Percentiles rank a stretch among this genome's conserved stretches.
phyloP scores from a whole-genome alignment of 2,888 invertebrate species.

The Drepana falcataria region DNA sequence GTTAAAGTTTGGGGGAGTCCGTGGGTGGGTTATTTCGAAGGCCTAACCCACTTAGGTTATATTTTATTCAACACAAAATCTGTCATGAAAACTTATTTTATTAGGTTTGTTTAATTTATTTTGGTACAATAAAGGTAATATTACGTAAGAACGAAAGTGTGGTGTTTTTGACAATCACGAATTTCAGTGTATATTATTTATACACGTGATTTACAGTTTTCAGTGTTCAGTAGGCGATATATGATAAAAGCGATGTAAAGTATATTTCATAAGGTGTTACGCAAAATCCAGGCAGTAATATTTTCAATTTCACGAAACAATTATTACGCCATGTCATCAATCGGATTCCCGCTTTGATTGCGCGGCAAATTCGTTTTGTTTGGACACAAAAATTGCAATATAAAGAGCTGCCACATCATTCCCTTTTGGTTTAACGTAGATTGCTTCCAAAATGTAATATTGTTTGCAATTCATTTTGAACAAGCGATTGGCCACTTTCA shows the following conservation, averaged over 20 bases:
- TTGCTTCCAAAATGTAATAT: conserved; percentile 77
- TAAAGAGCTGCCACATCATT: conserved; percentile 79
- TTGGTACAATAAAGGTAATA: neutral
- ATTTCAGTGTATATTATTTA: too few relatives aligned
- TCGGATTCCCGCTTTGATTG: conserved; percentile 78
- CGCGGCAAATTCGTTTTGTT: conserved; percentile 79
- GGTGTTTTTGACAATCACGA: neutral
- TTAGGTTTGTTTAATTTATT: neutral
- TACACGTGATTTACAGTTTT: too few relatives aligned
- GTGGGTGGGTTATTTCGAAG: neutral
- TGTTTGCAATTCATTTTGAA: conserved; percentile 76
- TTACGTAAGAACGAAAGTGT: too few relatives aligned
- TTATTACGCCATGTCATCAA: conserved; percentile 78
- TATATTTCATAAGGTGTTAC: conserved; percentile 56
- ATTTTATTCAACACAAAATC: neutral
- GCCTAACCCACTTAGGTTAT: neutral
- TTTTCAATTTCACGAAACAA: conserved; percentile 78
- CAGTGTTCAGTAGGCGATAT: too few relatives aligned
- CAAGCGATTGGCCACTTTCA: conserved; percentile 71
- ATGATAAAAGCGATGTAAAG: conserved; percentile 16
- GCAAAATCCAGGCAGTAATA: conserved; percentile 58
- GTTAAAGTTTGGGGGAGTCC: conserved; percentile 17
- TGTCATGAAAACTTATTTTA: too few relatives aligned
- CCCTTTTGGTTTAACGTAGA: conserved; percentile 77
- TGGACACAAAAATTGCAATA: conserved; percentile 79